Percentiles rank a stretch among this genome's conserved stretches.
These are phyloP conservation scores for Tetrapedia diversipes DNA, from an alignment of 2,888 invertebrate species.

Conservation along the genomic window DNA sequence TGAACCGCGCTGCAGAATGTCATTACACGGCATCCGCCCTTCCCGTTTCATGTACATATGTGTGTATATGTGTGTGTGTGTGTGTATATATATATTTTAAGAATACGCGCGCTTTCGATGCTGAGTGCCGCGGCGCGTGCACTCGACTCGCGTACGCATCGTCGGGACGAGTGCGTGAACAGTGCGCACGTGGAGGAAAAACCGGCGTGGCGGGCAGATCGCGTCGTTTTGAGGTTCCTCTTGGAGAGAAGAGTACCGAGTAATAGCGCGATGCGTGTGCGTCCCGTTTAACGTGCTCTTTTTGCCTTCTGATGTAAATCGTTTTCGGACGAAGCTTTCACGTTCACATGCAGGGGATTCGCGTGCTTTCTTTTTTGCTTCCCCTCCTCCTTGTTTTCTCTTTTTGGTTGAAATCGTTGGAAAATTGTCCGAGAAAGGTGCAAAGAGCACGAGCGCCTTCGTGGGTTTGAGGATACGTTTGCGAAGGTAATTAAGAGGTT, in stretches of 20 bases:
- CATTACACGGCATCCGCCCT: slow-evolving; percentile 58
- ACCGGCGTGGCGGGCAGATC: slow-evolving; percentile 6
- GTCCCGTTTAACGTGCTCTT: background rate
- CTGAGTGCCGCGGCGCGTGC: slow-evolving; percentile 15
- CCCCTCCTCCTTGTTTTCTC: no score
- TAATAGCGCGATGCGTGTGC: slow-evolving; percentile 35
- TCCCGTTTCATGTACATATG: background rate
- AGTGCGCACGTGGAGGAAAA: background rate
- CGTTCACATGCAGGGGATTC: no score
- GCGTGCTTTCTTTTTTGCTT: no score
- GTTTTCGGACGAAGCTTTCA: no score
- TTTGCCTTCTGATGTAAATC: no score
- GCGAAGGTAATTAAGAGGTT: no score
- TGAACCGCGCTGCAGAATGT: slow-evolving; percentile 64
- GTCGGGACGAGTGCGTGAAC: slow-evolving; percentile 3
- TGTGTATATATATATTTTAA: slow-evolving; percentile 8
- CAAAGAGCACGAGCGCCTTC: no score
- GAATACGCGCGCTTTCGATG: slow-evolving; percentile 42
- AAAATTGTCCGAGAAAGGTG: no score
- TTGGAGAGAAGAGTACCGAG: slow-evolving; percentile 37
- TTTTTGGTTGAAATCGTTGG: no score
- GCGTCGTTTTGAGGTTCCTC: slow-evolving; percentile 32
- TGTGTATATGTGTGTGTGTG: background rate
- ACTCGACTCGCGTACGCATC: slow-evolving; percentile 26
- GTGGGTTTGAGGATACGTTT: no score